These are phyloP conservation scores for Odobenus rosmarus DNA, from an alignment of 2,113 vertebrate species.

Conservation along the genomic window DNA sequence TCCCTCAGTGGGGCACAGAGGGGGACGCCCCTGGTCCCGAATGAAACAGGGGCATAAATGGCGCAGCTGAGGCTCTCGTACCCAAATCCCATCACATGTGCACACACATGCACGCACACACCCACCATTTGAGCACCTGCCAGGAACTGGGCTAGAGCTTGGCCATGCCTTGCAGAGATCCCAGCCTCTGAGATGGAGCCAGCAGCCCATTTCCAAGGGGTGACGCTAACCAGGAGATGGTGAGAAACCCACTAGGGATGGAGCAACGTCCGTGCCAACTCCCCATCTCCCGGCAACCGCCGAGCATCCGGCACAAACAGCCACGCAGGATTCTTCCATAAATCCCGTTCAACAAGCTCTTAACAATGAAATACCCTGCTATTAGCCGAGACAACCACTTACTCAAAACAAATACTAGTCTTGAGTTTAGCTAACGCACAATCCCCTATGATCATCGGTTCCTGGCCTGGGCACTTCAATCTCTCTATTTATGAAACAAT, in stretches of 20 bases:
- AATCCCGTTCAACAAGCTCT: conserved; percentile 70
- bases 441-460: conserved; percentile 75
- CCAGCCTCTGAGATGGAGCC: background rate
- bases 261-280: rapidly evolving
- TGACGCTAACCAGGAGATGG: rapidly evolving
- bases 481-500: conserved; percentile 91
- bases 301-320: background rate
- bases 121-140: background rate
- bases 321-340: conserved; percentile 42
- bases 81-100: rapidly evolving
- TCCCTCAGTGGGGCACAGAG: too few species aligned
- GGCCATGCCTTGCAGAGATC: background rate
- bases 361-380: conserved; percentile 41
- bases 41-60: background rate
- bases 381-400: conserved; percentile 68
- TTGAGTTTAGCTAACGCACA: conserved; percentile 50
- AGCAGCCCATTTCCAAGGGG: background rate
- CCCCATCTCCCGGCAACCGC: background rate
- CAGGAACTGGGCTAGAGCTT: rapidly evolving
- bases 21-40: rapidly evolving
- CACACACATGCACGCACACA: rapidly evolving
- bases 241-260: background rate
- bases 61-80: rapidly evolving
- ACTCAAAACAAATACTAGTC: conserved; percentile 75
- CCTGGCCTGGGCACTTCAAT: conserved; percentile 76